Evolutionary conservation across 2,888 invertebrate species (phyloP).

Genomic region (Callyntrura guangdongensis): DNA sequence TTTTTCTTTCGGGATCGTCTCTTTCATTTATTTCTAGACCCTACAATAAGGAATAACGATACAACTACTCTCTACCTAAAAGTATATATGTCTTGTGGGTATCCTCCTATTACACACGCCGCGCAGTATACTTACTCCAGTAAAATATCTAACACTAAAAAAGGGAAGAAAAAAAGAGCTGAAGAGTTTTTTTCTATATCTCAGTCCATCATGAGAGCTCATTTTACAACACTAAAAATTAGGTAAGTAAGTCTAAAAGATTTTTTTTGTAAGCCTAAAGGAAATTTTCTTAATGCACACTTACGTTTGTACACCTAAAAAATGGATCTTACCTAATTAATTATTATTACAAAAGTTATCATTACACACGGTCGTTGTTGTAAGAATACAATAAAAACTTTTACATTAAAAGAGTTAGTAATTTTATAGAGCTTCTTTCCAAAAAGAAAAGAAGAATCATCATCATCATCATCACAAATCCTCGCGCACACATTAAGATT

Average conservation of each 20-base stretch:
- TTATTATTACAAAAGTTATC: conserved; percentile 2
- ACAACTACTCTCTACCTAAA: background rate
- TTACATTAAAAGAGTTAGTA: background rate
- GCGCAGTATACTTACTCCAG: background rate
- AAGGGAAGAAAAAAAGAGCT: conserved; percentile 7
- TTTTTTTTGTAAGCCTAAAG: background rate
- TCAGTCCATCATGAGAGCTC: conserved; percentile 73
- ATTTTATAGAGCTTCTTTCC: background rate
- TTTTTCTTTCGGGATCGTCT: too few species aligned
- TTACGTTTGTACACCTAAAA: conserved; percentile 39
- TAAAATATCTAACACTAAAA: background rate
- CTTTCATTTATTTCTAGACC: too few species aligned
- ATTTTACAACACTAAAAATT: conserved; percentile 58
- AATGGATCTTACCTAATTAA: background rate
- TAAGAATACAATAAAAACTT: too few species aligned
- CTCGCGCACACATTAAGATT: background rate
- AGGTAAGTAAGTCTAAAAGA: background rate
- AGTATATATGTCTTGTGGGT: background rate
- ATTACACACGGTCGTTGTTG: background rate
- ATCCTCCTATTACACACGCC: too few species aligned
- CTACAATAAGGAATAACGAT: too few species aligned
- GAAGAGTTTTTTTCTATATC: conserved; percentile 37
- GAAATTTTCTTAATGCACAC: background rate
- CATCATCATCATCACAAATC: too few species aligned
- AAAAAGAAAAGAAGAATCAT: background rate